Evolutionary conservation across 2,797 vertebrate species (phyloP).

Genomic region (Scomberomorus guttatus): DNA sequence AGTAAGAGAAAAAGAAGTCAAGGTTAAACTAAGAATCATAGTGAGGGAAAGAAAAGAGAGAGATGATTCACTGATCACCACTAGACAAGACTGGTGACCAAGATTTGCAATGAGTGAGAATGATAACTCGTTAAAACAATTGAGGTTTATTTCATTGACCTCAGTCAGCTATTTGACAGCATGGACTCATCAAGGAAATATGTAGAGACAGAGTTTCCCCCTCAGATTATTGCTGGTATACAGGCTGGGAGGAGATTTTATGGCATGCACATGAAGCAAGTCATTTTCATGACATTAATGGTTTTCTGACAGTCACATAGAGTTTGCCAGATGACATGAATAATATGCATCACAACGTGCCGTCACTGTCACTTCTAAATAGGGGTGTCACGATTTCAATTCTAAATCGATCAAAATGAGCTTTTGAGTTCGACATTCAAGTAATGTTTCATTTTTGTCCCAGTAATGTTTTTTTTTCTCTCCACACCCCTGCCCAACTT

Average conservation of each 20-base stretch:
- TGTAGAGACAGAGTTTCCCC: background rate
- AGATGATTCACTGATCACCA: background rate
- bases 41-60: background rate
- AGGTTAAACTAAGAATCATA: background rate
- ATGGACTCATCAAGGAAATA: background rate
- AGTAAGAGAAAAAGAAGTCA: constrained; percentile 1
- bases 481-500: too few relatives aligned
- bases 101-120: too few relatives aligned
- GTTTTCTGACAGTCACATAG: background rate
- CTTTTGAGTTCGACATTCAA: too few relatives aligned
- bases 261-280: background rate
- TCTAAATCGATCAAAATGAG: too few relatives aligned
- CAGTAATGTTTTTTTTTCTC: too few relatives aligned
- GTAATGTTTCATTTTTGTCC: too few relatives aligned
- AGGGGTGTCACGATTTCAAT: too few relatives aligned
- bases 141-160: background rate
- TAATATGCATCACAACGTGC: background rate
- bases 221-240: background rate
- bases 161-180: background rate
- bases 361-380: background rate
- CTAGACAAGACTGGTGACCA: background rate
- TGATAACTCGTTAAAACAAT: background rate
- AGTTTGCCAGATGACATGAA: background rate
- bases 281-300: constrained; percentile 25
- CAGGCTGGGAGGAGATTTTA: background rate